Conservation (phyloP, 2,113 vertebrate genomes). For the Cyanistes caeruleus region DNA sequence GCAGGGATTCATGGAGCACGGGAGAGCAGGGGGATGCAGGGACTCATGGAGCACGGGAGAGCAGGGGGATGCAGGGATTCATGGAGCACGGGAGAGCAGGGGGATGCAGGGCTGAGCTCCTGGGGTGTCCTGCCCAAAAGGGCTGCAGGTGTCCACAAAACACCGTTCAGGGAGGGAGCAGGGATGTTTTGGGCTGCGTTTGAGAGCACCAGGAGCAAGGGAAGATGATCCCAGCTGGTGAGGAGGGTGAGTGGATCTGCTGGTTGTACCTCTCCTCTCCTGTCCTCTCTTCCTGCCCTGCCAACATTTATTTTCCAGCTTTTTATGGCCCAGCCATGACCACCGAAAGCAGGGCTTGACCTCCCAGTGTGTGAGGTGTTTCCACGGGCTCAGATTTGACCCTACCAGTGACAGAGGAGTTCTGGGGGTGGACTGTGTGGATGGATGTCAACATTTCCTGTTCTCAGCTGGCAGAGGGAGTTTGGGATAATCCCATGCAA, state of each 20-base stretch:
- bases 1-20: no score
- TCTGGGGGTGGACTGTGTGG: fast-evolving
- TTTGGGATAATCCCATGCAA: background rate
- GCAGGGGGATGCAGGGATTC: background rate
- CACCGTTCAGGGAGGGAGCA: background rate
- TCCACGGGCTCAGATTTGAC: background rate
- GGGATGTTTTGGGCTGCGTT: background rate
- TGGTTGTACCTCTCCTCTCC: background rate
- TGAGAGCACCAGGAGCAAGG: background rate
- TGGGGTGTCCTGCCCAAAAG: fast-evolving
- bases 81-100: background rate
- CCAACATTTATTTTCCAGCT: background rate
- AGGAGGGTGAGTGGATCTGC: fast-evolving
- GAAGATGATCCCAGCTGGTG: background rate
- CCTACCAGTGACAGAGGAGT: background rate
- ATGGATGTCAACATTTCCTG: fast-evolving
- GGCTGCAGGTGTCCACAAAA: background rate
- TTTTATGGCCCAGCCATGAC: background rate
- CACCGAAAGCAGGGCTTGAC: background rate
- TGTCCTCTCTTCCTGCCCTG: background rate
- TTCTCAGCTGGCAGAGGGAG: background rate
- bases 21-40: background rate
- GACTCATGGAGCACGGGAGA: background rate
- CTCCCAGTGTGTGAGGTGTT: background rate
- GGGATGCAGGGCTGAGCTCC: background rate